phyloP scores from a whole-genome alignment of 1,140 invertebrate genomes.

The Coenobita brevimanus region DNA sequence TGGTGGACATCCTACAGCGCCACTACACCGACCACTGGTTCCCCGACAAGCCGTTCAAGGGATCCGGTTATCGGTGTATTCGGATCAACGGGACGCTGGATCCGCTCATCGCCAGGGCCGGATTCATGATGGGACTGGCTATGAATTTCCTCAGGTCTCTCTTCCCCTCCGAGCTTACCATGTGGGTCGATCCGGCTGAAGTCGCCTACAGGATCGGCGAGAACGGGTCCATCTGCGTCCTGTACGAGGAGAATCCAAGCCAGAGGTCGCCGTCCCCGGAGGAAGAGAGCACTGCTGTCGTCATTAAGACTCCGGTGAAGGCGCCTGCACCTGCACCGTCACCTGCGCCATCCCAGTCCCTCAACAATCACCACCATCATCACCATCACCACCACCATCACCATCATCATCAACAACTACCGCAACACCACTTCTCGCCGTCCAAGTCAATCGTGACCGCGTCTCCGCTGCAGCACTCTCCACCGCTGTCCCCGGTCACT shows the following conservation, averaged over 20 bases:
- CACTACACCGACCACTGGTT: constrained; percentile 82
- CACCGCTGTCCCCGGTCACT: constrained; percentile 50
- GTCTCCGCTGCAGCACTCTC: constrained; percentile 42
- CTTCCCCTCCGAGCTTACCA: constrained; percentile 80
- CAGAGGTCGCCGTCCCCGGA: neutral
- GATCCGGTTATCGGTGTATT: constrained; percentile 81
- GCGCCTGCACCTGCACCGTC: constrained; percentile 26
- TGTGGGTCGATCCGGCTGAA: constrained; percentile 82
- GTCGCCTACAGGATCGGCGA: constrained; percentile 82
- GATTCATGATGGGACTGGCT: constrained; percentile 76
- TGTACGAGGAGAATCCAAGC: constrained; percentile 74
- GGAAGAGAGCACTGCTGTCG: neutral
- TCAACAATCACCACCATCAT: constrained; percentile 32
- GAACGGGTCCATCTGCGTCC: constrained; percentile 81
- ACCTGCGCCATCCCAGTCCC: constrained; percentile 4
- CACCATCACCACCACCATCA: constrained; percentile 30
- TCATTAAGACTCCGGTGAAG: neutral
- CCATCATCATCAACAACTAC: constrained; percentile 47
- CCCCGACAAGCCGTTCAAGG: constrained; percentile 79
- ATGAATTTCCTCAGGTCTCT: constrained; percentile 75
- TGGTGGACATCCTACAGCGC: constrained; percentile 76
- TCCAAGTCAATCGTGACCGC: constrained; percentile 58
- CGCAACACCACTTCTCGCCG: constrained; percentile 62
- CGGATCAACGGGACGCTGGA: constrained; percentile 82
- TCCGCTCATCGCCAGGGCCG: constrained; percentile 79